These are phyloP conservation scores for Agapornis canus DNA, from an alignment of 2,797 vertebrate genomes.

Conservation along the genomic window DNA sequence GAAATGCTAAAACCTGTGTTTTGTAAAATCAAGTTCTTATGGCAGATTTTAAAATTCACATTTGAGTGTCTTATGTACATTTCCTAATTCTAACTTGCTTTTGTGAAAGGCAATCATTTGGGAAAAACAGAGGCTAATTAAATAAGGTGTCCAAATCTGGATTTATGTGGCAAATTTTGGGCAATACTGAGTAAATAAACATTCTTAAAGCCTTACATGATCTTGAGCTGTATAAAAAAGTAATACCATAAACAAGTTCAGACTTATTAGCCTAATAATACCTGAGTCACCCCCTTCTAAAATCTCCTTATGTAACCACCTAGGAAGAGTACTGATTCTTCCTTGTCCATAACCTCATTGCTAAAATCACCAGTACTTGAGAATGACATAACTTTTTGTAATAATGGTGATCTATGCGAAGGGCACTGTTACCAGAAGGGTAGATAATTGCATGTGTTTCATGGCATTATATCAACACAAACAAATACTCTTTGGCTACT, in stretches of 20 bases:
- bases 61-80: background rate
- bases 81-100: background rate
- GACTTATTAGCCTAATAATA: background rate
- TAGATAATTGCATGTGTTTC: conserved; percentile 27
- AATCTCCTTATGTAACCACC: background rate
- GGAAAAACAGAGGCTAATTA: background rate
- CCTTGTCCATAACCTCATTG: background rate
- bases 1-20: background rate
- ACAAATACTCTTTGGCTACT: conserved; percentile 38
- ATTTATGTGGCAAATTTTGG: background rate
- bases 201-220: background rate
- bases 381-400: background rate
- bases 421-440: background rate
- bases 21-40: background rate
- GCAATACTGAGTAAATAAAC: background rate
- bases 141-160: background rate
- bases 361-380: background rate
- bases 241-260: background rate
- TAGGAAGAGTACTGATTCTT: background rate
- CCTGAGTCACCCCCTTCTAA: background rate
- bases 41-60: background rate
- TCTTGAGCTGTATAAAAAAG: background rate
- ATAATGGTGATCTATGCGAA: background rate
- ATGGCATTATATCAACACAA: background rate
- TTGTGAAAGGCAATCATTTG: background rate